These are phyloP conservation scores for Rhinoraja longicauda DNA, from an alignment of 2,797 vertebrate genomes.

Conservation along the genomic window DNA sequence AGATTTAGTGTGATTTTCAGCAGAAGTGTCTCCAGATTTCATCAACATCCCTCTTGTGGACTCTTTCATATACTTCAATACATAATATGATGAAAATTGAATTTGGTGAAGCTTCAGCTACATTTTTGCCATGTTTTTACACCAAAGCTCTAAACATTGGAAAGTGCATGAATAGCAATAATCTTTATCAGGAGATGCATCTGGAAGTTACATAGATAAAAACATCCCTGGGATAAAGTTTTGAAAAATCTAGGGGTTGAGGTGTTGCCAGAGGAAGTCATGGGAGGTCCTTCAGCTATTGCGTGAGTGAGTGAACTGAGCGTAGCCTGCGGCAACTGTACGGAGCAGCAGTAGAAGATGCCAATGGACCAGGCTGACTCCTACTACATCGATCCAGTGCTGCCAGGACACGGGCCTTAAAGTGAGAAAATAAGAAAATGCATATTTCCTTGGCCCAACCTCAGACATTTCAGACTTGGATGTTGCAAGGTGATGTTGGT, in stretches of 20 bases:
- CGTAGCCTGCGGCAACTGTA: no score
- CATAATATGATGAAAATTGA: neutral
- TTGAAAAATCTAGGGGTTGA: neutral
- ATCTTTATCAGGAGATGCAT: neutral
- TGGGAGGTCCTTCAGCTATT: no score
- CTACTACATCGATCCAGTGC: no score
- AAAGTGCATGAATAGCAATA: neutral
- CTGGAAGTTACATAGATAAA: neutral
- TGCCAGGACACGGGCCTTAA: no score
- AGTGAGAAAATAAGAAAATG: no score
- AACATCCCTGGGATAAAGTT: neutral
- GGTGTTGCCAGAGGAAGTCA: no score
- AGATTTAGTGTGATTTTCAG: neutral
- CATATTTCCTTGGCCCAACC: no score
- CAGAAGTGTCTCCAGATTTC: neutral
- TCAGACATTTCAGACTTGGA: no score
- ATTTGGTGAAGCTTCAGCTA: neutral
- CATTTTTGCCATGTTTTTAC: neutral
- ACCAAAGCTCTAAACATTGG: neutral
- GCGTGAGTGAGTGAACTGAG: no score
- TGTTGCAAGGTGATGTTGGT: no score
- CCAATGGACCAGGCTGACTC: no score
- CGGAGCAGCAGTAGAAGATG: no score
- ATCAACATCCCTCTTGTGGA: neutral
- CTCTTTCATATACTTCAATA: neutral